Conservation (phyloP, 2,113 vertebrate species). For the Sylvietta virens region DNA sequence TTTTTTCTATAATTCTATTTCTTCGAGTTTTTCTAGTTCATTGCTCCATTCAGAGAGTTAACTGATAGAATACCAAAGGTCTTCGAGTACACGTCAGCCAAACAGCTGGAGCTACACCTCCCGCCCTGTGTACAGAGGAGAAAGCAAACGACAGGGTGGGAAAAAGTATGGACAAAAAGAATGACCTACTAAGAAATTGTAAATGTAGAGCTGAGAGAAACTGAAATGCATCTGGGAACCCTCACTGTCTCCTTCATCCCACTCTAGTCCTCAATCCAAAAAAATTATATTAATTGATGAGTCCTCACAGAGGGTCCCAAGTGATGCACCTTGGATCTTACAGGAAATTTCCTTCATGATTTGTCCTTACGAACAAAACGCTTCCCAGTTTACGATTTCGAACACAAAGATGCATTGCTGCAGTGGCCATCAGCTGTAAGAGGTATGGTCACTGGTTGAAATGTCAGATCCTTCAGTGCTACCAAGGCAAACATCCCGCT, state of each 20-base stretch:
- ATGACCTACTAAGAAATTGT: neutral
- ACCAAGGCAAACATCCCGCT: neutral
- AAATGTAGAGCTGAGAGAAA: neutral
- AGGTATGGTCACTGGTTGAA: neutral
- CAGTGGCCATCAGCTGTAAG: neutral
- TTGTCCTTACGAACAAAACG: neutral
- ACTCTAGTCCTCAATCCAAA: neutral
- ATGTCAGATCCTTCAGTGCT: neutral
- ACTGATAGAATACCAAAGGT: neutral
- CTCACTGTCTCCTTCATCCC: neutral
- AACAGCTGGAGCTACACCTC: neutral
- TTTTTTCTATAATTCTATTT: accelerated
- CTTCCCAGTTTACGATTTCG: neutral
- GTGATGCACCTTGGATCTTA: neutral
- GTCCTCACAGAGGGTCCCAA: neutral
- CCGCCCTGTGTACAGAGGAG: neutral
- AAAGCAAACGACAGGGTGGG: neutral
- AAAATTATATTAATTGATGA: neutral
- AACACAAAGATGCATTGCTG: neutral
- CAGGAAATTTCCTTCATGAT: accelerated
- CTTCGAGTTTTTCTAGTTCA: neutral
- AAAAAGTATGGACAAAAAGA: neutral
- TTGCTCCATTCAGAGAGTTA: neutral
- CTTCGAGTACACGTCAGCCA: neutral
- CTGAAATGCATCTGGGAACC: neutral